phyloP scores from a whole-genome alignment of 2,888 invertebrate genomes.

The Drosophila kanekoi region DNA sequence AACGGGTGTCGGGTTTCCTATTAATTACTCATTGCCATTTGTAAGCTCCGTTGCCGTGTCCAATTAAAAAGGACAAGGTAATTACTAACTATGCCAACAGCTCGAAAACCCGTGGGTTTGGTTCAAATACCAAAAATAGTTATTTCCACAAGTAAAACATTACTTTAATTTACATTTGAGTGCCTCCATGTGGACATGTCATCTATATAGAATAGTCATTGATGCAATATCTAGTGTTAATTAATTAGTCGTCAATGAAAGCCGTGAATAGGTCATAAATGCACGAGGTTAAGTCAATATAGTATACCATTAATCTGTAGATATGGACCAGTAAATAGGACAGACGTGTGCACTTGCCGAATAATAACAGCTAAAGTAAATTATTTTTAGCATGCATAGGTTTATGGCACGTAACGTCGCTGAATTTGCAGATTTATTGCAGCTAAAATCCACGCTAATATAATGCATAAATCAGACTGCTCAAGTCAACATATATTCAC shows the following conservation, averaged over 20 bases:
- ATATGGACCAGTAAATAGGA: slow-evolving; percentile 7
- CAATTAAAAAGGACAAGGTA: slow-evolving; percentile 43
- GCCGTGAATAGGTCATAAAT: slow-evolving; percentile 26
- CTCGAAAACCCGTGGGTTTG: slow-evolving; percentile 22
- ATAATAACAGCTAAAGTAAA: slow-evolving; percentile 32
- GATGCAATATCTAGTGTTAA: slow-evolving; percentile 2
- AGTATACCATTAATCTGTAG: slow-evolving; percentile 4
- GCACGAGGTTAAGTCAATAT: not conserved
- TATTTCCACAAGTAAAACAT: not conserved
- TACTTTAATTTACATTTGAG: slow-evolving; percentile 17
- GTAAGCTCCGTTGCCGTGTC: slow-evolving; percentile 26
- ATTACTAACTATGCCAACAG: slow-evolving; percentile 32
- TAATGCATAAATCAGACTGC: slow-evolving; percentile 74
- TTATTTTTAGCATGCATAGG: slow-evolving; percentile 48
- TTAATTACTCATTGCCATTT: slow-evolving; percentile 41
- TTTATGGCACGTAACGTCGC: slow-evolving; percentile 50
- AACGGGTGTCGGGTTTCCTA: slow-evolving; percentile 21
- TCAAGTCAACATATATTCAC: slow-evolving; percentile 67
- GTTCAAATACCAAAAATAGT: slow-evolving; percentile 10
- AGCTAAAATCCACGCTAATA: slow-evolving; percentile 71
- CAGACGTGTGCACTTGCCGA: slow-evolving; percentile 29
- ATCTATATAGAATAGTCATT: not conserved
- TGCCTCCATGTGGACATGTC: not conserved
- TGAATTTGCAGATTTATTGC: slow-evolving; percentile 68
- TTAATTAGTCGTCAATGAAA: slow-evolving; percentile 10